Conservation (phyloP, 1,140 invertebrate species). For the Portunus trituberculatus region DNA sequence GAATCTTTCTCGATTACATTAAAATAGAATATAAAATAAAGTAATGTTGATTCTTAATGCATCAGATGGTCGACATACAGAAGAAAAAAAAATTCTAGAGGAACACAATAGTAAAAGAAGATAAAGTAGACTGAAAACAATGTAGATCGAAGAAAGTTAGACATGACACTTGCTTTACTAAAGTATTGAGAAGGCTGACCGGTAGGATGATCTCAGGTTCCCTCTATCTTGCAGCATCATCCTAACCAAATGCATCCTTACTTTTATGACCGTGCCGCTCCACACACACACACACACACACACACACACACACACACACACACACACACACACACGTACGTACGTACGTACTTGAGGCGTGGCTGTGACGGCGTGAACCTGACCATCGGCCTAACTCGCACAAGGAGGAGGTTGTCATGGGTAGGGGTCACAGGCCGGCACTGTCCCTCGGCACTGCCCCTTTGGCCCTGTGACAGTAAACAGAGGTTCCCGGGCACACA, state of each 20-base stretch:
- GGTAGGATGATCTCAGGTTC: neutral
- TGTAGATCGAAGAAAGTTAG: no score
- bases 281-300: slow-evolving; percentile 29
- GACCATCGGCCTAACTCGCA: slow-evolving; percentile 4
- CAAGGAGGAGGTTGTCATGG: slow-evolving; percentile 34
- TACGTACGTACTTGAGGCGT: neutral
- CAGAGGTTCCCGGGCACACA: neutral
- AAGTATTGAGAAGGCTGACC: no score
- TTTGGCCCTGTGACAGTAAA: neutral
- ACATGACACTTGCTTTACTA: no score
- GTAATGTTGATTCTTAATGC: no score
- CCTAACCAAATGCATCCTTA: neutral
- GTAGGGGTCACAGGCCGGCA: slow-evolving; percentile 35
- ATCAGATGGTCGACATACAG: no score
- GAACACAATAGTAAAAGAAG: no score
- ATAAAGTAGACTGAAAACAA: no score
- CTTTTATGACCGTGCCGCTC: neutral
- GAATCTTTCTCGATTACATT: no score
- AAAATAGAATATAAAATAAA: no score
- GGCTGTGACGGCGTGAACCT: slow-evolving; percentile 3
- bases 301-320: slow-evolving; percentile 29
- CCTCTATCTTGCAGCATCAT: neutral
- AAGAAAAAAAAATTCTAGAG: no score
- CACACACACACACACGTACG: slow-evolving; percentile 18
- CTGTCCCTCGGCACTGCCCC: slow-evolving; percentile 15